These are phyloP conservation scores for Chromis chromis DNA, from an alignment of 2,797 vertebrate species.

Conservation along the genomic window DNA sequence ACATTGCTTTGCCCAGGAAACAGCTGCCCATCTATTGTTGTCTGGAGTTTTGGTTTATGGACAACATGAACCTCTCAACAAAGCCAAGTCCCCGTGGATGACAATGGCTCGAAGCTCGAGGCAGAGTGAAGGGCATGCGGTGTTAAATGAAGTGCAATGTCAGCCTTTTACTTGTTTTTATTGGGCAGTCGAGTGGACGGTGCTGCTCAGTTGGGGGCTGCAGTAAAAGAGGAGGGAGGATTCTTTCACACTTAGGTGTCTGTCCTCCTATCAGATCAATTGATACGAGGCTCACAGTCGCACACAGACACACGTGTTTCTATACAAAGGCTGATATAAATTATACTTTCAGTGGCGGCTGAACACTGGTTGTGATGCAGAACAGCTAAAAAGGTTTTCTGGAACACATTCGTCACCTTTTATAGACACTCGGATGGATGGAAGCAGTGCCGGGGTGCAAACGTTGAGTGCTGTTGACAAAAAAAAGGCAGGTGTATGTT, in stretches of 20 bases:
- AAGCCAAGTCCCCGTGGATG: constrained; percentile 65
- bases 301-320: constrained; percentile 4
- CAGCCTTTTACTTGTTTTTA: constrained; percentile 71
- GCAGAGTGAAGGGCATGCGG: constrained; percentile 63
- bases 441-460: not conserved
- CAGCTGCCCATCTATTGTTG: constrained; percentile 74
- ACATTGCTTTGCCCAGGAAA: constrained; percentile 73
- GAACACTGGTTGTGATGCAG: not conserved
- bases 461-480: no score
- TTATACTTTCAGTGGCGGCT: not conserved
- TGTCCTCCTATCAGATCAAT: constrained; percentile 43
- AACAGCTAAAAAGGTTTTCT: not conserved
- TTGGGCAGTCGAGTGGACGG: constrained; percentile 63
- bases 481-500: not conserved
- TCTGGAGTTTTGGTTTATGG: constrained; percentile 77
- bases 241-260: constrained; percentile 77
- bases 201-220: constrained; percentile 50
- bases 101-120: constrained; percentile 73
- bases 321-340: not conserved
- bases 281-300: constrained; percentile 16
- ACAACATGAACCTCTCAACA: constrained; percentile 75
- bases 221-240: constrained; percentile 69
- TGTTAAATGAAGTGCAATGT: constrained; percentile 78
- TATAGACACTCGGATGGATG: not conserved
- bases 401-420: not conserved